These are phyloP conservation scores for Lophius americanus DNA, from an alignment of 2,797 vertebrate species.

Conservation along the genomic window DNA sequence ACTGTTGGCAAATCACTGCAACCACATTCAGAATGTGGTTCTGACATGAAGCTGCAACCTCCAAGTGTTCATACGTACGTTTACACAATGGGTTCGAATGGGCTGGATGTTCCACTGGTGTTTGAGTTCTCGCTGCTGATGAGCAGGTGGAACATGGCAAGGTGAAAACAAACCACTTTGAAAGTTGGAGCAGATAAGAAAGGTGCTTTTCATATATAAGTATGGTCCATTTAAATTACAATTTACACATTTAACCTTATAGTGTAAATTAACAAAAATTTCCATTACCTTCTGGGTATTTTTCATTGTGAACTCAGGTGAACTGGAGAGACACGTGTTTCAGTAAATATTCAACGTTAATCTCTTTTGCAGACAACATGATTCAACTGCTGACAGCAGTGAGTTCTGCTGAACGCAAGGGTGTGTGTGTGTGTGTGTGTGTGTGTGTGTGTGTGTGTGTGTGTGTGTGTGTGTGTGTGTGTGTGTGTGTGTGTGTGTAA, in stretches of 20 bases:
- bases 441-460: constrained; percentile 23
- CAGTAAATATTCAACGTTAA: constrained; percentile 38
- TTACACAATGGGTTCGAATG: no score
- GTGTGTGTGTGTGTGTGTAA: constrained; percentile 34
- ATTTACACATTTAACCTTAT: not conserved
- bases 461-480: constrained; percentile 29
- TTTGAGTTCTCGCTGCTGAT: no score
- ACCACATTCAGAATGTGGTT: not conserved
- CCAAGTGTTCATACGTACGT: not conserved
- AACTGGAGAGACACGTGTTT: constrained; percentile 8
- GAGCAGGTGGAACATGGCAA: no score
- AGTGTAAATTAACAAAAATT: not conserved
- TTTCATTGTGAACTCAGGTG: constrained; percentile 6
- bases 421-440: constrained; percentile 28
- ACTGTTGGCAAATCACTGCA: not conserved
- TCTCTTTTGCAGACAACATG: constrained; percentile 62
- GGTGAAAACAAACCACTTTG: no score
- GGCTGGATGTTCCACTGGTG: no score
- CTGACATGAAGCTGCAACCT: not conserved
- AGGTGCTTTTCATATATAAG: no score
- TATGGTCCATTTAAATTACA: no score
- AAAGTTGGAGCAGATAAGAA: no score
- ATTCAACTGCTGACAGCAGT: constrained; percentile 54
- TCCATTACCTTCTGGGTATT: not conserved
- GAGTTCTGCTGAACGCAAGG: constrained; percentile 23